phyloP scores from a whole-genome alignment of 1,140 invertebrate species.

The Homalodisca vitripennis region DNA sequence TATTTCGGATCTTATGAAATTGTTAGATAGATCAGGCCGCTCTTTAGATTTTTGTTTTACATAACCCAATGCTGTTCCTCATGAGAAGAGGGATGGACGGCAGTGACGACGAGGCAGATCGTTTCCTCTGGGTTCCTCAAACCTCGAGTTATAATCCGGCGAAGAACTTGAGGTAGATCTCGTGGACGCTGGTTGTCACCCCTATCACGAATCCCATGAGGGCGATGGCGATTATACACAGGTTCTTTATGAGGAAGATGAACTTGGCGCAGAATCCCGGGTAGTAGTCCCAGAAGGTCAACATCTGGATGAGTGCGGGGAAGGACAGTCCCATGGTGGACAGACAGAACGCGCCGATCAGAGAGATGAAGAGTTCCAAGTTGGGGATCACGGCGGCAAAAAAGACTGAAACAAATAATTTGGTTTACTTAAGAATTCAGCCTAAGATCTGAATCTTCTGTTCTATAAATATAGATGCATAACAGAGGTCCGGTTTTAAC shows the following conservation, averaged over 20 bases:
- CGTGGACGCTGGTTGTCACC: conserved; percentile 63
- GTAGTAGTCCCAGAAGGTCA: conserved; percentile 61
- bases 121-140: no score
- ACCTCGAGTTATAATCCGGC: no score
- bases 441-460: not conserved
- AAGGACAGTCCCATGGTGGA: conserved; percentile 79
- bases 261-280: conserved; percentile 46
- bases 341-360: conserved; percentile 83
- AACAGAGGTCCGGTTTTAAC: no score
- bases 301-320: conserved; percentile 77
- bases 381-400: conserved; percentile 77
- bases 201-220: conserved; percentile 61
- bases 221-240: conserved; percentile 56
- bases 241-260: conserved; percentile 60
- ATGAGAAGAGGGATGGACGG: no score
- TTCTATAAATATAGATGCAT: no score
- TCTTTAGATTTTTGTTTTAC: no score
- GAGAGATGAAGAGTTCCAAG: conserved; percentile 79
- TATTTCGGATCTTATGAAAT: no score
- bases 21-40: no score
- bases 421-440: no score
- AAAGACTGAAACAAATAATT: conserved; percentile 72
- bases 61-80: no score
- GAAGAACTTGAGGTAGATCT: conserved; percentile 53
- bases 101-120: no score